phyloP scores from a whole-genome alignment of 2,888 invertebrate genomes.

The Drosophila picticornis region DNA sequence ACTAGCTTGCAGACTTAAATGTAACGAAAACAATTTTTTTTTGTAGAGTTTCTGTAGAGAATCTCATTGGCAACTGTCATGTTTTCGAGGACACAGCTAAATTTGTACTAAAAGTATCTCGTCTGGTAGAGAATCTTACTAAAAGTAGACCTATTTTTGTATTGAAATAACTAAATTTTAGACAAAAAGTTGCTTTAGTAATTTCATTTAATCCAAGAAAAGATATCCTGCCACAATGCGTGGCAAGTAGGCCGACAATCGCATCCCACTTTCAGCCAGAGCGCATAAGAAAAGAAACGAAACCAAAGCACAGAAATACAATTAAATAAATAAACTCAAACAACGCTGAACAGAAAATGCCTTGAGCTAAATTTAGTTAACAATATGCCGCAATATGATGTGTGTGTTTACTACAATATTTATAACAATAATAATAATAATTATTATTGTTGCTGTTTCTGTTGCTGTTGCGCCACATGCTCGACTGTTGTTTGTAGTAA shows the following conservation, averaged over 20 bases:
- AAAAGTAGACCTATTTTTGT: neutral
- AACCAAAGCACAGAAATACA: neutral
- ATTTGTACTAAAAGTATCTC: neutral
- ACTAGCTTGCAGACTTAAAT: neutral
- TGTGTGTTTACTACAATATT: slow-evolving; percentile 33
- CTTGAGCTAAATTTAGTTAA: slow-evolving; percentile 70
- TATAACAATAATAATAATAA: slow-evolving; percentile 52
- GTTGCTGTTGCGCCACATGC: slow-evolving; percentile 24
- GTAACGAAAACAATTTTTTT: neutral
- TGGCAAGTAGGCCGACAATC: neutral
- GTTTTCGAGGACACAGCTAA: neutral
- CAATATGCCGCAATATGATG: slow-evolving; percentile 47
- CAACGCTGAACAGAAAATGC: slow-evolving; percentile 36
- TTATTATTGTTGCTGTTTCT: slow-evolving; percentile 1
- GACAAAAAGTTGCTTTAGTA: too few relatives aligned
- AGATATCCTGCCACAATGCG: neutral
- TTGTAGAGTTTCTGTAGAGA: neutral
- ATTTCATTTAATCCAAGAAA: neutral
- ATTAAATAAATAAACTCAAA: slow-evolving; percentile 32
- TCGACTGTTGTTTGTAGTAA: slow-evolving; percentile 2
- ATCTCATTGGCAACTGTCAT: rapidly evolving
- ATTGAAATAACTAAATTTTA: neutral
- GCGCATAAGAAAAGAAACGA: neutral
- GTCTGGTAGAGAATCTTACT: neutral
- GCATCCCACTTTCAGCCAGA: neutral